phyloP scores from a whole-genome alignment of 2,888 invertebrate species.

The Philhelius pedissequus region DNA sequence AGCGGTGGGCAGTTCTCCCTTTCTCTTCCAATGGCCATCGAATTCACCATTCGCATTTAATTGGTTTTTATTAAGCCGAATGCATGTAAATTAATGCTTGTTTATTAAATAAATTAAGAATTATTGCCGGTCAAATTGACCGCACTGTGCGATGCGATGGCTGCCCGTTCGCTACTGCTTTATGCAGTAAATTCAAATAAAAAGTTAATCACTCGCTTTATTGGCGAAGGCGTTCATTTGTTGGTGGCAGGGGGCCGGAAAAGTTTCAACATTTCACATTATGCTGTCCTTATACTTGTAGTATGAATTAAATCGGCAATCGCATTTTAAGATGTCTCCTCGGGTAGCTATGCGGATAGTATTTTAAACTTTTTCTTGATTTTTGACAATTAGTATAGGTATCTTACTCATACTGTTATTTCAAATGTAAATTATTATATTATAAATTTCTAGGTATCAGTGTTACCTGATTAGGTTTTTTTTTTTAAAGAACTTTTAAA shows the following conservation, averaged over 20 bases:
- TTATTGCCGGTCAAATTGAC: conserved; percentile 57
- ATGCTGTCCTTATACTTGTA: neutral
- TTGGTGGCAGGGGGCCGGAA: neutral
- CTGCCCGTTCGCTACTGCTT: neutral
- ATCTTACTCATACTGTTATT: neutral
- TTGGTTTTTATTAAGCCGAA: conserved; percentile 68
- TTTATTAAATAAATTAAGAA: conserved; percentile 68
- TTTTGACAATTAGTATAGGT: conserved; percentile 36
- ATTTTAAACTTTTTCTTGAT: conserved; percentile 50
- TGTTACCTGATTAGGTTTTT: neutral
- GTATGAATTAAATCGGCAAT: neutral
- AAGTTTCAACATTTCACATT: neutral
- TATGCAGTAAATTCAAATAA: conserved; percentile 63
- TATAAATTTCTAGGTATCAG: neutral
- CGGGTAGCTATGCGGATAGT: conserved; percentile 29
- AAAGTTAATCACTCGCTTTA: conserved; percentile 55
- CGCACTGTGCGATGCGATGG: conserved; percentile 21
- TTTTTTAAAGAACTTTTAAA: too few species aligned
- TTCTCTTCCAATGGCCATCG: conserved; percentile 56
- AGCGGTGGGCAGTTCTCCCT: neutral
- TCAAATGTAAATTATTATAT: conserved; percentile 18
- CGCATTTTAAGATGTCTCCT: conserved; percentile 11
- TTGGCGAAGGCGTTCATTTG: conserved; percentile 10
- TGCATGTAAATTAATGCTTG: conserved; percentile 67
- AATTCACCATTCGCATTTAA: conserved; percentile 60